These are phyloP conservation scores for Lasius fuliginosus DNA, from an alignment of 2,888 invertebrate genomes.

Conservation along the genomic window DNA sequence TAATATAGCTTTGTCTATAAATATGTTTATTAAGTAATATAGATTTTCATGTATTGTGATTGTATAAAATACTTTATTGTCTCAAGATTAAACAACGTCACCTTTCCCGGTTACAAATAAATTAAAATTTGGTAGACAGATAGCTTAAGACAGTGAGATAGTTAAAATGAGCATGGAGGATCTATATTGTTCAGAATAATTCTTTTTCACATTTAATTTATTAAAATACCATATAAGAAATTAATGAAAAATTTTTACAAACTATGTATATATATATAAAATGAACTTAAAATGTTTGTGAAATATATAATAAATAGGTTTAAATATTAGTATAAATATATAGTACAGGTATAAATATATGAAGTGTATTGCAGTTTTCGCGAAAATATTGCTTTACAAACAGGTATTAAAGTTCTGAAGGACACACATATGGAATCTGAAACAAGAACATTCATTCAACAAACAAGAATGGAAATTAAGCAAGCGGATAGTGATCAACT, in stretches of 20 bases:
- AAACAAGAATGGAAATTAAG: conserved; percentile 67
- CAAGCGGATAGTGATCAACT: conserved; percentile 55
- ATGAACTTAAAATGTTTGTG: not conserved
- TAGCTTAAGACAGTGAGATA: not conserved
- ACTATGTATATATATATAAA: not conserved
- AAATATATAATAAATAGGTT: not conserved
- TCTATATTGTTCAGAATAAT: conserved; percentile 30
- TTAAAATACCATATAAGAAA: conserved; percentile 14
- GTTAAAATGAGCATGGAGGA: conserved; percentile 70
- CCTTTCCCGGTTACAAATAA: conserved; percentile 7
- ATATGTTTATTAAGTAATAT: conserved; percentile 21
- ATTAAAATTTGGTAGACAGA: conserved; percentile 6
- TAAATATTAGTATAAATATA: not conserved
- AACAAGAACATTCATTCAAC: conserved; percentile 54
- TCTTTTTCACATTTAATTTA: conserved; percentile 1
- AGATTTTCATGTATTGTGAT: conserved; percentile 19
- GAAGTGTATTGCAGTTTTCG: conserved; percentile 33
- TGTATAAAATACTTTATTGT: conserved; percentile 4
- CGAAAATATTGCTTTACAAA: conserved; percentile 49
- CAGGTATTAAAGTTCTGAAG: conserved; percentile 75
- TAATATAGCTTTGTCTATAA: not conserved
- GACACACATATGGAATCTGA: conserved; percentile 65
- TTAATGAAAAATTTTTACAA: not conserved
- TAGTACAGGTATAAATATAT: not conserved
- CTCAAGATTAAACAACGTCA: not conserved